phyloP scores from a whole-genome alignment of 2,888 invertebrate species.

The Coenonympha arcania region DNA sequence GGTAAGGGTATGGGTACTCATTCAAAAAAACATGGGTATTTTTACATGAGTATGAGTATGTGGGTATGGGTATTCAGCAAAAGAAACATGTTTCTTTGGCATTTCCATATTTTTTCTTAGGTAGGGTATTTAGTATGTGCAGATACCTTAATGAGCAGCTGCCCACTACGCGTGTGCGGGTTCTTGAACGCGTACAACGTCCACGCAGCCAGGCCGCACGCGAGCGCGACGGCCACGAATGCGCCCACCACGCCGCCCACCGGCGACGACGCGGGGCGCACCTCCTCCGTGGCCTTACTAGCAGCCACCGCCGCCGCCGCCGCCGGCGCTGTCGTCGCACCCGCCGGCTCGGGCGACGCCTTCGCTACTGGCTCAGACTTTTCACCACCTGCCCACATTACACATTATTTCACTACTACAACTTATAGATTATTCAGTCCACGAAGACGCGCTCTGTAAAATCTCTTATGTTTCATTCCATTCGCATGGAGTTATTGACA shows the following conservation, averaged over 20 bases:
- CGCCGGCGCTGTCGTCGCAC: background rate
- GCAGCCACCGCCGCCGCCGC: background rate
- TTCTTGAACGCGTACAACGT: slow-evolving; percentile 94
- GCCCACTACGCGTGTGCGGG: slow-evolving; percentile 96
- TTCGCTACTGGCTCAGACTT: slow-evolving; percentile 18
- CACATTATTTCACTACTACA: too few relatives aligned
- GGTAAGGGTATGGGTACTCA: too few relatives aligned
- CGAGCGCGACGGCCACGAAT: slow-evolving; percentile 79
- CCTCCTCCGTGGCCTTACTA: slow-evolving; percentile 9
- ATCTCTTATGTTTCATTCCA: too few relatives aligned
- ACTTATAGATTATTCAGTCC: too few relatives aligned
- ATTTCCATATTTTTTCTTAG: too few relatives aligned
- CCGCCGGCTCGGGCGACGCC: slow-evolving; percentile 9
- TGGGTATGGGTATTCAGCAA: too few relatives aligned
- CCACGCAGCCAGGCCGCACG: slow-evolving; percentile 84
- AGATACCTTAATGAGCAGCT: slow-evolving; percentile 95
- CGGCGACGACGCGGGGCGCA: slow-evolving; percentile 31
- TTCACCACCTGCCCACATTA: slow-evolving; percentile 6
- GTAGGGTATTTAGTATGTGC: too few relatives aligned
- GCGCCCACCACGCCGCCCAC: slow-evolving; percentile 76
- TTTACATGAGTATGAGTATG: too few relatives aligned
- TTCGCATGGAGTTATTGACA: too few relatives aligned
- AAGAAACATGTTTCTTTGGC: too few relatives aligned
- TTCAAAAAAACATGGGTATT: too few relatives aligned
- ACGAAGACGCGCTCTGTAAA: too few relatives aligned